phyloP scores from a whole-genome alignment of 2,888 invertebrate species.

The Erebia ligea region DNA sequence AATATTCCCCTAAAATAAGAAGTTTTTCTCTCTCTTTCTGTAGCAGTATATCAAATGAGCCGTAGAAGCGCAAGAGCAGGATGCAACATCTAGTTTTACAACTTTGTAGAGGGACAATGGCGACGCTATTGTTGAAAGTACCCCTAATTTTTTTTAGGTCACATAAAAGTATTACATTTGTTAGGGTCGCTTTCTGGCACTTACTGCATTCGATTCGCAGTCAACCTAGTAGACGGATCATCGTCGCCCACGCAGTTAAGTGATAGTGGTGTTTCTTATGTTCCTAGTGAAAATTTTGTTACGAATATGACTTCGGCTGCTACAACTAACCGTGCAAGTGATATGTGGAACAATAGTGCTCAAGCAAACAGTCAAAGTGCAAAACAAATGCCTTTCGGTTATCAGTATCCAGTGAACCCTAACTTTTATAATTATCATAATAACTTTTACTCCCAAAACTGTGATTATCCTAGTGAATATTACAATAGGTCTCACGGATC shows the following conservation, averaged over 20 bases:
- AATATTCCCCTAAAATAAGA: slow-evolving; percentile 63
- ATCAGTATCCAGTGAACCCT: slow-evolving; percentile 56
- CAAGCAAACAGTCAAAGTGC: slow-evolving; percentile 64
- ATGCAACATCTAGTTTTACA: slow-evolving; percentile 67
- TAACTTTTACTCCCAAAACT: slow-evolving; percentile 57
- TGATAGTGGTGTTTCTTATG: slow-evolving; percentile 51
- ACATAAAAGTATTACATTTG: slow-evolving; percentile 81
- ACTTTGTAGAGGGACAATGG: slow-evolving; percentile 78
- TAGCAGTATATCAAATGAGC: slow-evolving; percentile 41
- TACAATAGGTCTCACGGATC: slow-evolving; percentile 57
- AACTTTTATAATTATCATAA: slow-evolving; percentile 63
- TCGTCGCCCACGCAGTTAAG: slow-evolving; percentile 71
- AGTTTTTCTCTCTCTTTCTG: slow-evolving; percentile 59
- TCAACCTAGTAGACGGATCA: slow-evolving; percentile 66
- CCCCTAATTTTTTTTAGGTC: slow-evolving; percentile 82
- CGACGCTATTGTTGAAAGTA: slow-evolving; percentile 79
- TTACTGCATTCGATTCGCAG: slow-evolving; percentile 79
- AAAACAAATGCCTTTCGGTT: slow-evolving; percentile 56
- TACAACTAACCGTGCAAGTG: slow-evolving; percentile 68
- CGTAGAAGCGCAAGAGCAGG: slow-evolving; percentile 54
- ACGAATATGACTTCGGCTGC: slow-evolving; percentile 65
- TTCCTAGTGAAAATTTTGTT: slow-evolving; percentile 51
- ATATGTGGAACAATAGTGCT: slow-evolving; percentile 71
- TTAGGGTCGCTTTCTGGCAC: slow-evolving; percentile 76
- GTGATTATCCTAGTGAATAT: slow-evolving; percentile 57